Evolutionary conservation across 1,140 invertebrate species (phyloP).

Genomic region (Eurosta solidaginis): DNA sequence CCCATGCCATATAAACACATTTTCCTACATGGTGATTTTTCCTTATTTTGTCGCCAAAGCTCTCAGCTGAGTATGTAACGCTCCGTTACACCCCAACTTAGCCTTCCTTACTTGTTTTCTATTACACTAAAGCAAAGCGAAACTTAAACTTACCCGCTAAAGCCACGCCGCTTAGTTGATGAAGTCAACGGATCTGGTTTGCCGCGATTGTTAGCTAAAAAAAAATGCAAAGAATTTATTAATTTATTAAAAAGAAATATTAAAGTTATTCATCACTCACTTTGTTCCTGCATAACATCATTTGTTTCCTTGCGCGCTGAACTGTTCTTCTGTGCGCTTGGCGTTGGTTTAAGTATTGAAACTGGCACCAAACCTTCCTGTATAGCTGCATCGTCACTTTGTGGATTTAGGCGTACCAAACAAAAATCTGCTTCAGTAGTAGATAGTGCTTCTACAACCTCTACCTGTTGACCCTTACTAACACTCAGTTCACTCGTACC

Average conservation of each 20-base stretch:
- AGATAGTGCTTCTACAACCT: conserved; percentile 77
- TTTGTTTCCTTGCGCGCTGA: conserved; percentile 43
- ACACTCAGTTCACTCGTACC: conserved; percentile 77
- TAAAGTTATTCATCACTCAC: conserved; percentile 38
- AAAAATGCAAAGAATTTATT: conserved; percentile 5
- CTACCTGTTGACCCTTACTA: conserved; percentile 87
- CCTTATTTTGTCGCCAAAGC: too few relatives aligned
- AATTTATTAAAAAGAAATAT: too few relatives aligned
- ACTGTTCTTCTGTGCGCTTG: conserved; percentile 61
- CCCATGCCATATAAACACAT: too few relatives aligned
- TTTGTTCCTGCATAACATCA: conserved; percentile 53
- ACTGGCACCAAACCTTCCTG: conserved; percentile 83
- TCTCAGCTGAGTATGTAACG: too few relatives aligned
- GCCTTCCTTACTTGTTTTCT: too few relatives aligned
- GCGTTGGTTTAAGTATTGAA: conserved; percentile 78
- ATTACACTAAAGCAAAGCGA: background rate
- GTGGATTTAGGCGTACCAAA: conserved; percentile 65
- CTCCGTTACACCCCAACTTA: too few relatives aligned
- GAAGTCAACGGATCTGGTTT: conserved; percentile 63
- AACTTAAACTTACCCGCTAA: conserved; percentile 72
- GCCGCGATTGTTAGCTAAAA: conserved; percentile 48
- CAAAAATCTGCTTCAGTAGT: conserved; percentile 67
- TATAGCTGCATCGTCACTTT: conserved; percentile 65
- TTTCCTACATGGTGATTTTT: too few relatives aligned
- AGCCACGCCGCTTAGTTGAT: conserved; percentile 71